These are phyloP conservation scores for Liopterus haemorrhoidalis DNA, from an alignment of 2,888 invertebrate genomes.

Conservation along the genomic window DNA sequence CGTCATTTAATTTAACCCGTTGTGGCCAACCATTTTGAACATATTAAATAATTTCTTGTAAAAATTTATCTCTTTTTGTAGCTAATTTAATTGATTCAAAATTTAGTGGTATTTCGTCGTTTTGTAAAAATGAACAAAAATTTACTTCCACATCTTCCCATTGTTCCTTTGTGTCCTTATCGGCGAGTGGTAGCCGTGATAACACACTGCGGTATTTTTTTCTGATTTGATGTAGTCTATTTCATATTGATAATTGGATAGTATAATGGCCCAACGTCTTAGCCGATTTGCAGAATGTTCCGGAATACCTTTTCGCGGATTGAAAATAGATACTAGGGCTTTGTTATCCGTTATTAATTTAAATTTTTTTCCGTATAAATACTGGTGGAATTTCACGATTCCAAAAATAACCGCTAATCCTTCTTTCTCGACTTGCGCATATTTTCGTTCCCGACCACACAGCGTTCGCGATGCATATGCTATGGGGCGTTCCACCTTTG, in stretches of 20 bases:
- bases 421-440: constrained; percentile 34
- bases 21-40: constrained; percentile 12
- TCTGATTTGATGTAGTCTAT: no score
- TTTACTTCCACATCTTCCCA: no score
- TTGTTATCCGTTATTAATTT: constrained; percentile 35
- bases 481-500: constrained; percentile 31
- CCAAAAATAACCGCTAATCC: constrained; percentile 36
- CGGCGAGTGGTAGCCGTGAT: no score
- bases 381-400: constrained; percentile 35
- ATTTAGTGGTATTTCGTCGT: no score
- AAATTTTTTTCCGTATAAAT: constrained; percentile 36
- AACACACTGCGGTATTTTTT: no score
- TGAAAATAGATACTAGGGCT: constrained; percentile 33
- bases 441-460: constrained; percentile 33
- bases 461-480: constrained; percentile 33
- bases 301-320: no score
- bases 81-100: no score
- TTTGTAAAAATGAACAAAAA: no score
- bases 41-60: constrained; percentile 1
- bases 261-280: no score
- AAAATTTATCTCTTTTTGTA: constrained; percentile 9
- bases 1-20: neutral
- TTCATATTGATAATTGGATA: no score
- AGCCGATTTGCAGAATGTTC: no score
- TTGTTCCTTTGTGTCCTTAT: no score